Evolutionary conservation across 1,140 invertebrate species (phyloP).

Genomic region (Tetranychus cinnabarinus): DNA sequence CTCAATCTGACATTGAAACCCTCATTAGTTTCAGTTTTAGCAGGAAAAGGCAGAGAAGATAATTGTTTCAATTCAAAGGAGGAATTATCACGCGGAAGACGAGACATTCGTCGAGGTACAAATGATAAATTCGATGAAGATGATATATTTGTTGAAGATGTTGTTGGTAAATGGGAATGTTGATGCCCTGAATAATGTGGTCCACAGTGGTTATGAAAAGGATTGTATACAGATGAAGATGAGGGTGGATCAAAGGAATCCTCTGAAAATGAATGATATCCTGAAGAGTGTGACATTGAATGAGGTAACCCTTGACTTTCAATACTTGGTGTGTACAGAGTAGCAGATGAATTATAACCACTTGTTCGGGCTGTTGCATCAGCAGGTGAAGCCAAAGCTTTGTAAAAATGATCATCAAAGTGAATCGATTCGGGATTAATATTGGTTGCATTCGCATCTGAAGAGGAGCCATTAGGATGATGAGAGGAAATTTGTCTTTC

Average conservation of each 20-base stretch:
- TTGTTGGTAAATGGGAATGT: neutral
- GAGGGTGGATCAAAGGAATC: constrained; percentile 2
- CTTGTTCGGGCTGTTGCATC: neutral
- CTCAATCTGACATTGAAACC: neutral
- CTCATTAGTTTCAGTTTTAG: neutral
- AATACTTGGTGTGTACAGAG: constrained; percentile 10
- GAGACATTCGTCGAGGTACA: neutral
- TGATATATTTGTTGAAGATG: neutral
- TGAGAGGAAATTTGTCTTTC: too few species aligned
- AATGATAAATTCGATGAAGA: neutral
- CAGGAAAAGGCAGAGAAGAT: neutral
- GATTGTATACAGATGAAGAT: too few species aligned
- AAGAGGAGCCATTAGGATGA: neutral
- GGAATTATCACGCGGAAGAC: neutral
- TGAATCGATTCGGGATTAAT: neutral
- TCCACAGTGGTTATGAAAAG: too few species aligned
- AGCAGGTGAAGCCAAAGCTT: neutral
- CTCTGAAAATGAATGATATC: constrained; percentile 15
- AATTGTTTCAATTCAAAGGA: neutral
- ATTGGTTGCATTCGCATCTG: neutral
- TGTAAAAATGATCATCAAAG: neutral
- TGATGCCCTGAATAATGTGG: neutral
- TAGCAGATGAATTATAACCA: constrained; percentile 11
- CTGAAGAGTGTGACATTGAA: constrained; percentile 14
- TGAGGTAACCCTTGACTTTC: constrained; percentile 12